Percentiles rank a stretch among this genome's conserved stretches.
These are phyloP conservation scores for Mythimna lalbum DNA, from an alignment of 2,888 invertebrate species.

Conservation along the genomic window DNA sequence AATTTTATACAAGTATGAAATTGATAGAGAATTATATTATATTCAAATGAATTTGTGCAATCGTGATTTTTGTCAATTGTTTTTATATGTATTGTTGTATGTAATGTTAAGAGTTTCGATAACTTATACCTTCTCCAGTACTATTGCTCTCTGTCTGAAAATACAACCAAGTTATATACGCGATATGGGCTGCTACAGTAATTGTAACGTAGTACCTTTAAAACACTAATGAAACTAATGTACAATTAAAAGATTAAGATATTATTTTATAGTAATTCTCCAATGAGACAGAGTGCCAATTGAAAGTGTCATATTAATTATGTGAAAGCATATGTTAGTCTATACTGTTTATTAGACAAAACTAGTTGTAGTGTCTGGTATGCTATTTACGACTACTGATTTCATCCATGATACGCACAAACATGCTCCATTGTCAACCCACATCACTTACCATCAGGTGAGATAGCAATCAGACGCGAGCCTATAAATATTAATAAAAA, in stretches of 20 bases:
- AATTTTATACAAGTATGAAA: slow-evolving; percentile 24
- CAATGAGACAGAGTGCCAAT: slow-evolving; percentile 37
- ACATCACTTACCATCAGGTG: too few species aligned
- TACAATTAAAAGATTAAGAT: background rate
- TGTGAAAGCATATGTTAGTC: too few species aligned
- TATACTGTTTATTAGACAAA: too few species aligned
- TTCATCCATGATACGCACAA: too few species aligned
- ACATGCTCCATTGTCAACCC: too few species aligned
- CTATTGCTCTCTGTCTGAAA: slow-evolving; percentile 44
- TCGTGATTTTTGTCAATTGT: slow-evolving; percentile 38
- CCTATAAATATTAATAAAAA: too few species aligned
- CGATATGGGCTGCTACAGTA: slow-evolving; percentile 1
- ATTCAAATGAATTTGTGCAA: slow-evolving; percentile 51
- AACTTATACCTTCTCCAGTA: slow-evolving; percentile 19
- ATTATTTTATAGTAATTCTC: slow-evolving; percentile 3
- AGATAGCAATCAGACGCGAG: too few species aligned
- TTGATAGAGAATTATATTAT: slow-evolving; percentile 35
- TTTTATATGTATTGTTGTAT: slow-evolving; percentile 33
- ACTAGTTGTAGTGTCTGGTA: too few species aligned
- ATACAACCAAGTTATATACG: slow-evolving; percentile 1
- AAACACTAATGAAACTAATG: background rate
- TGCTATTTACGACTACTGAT: too few species aligned
- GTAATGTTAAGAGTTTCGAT: slow-evolving; percentile 26
- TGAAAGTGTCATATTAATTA: slow-evolving; percentile 41
- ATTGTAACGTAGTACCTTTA: background rate